These are phyloP conservation scores for Machimus atricapillus DNA, from an alignment of 2,888 invertebrate genomes.

Conservation along the genomic window DNA sequence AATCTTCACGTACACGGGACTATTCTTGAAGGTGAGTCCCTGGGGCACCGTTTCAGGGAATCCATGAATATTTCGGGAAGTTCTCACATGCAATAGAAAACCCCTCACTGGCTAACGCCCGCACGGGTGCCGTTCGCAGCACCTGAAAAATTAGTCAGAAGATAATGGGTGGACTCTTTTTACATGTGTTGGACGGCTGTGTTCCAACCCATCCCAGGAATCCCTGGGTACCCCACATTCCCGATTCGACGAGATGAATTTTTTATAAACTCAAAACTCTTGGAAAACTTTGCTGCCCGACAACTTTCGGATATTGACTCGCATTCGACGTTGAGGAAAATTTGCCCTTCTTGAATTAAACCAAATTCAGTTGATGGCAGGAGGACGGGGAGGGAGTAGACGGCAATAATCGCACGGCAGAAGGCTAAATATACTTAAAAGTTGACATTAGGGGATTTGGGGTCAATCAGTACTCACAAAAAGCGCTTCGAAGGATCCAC, in stretches of 20 bases:
- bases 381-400: background rate
- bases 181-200: background rate
- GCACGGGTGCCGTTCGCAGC: background rate
- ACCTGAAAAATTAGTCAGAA: constrained; percentile 1
- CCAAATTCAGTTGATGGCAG: background rate
- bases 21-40: constrained; percentile 14
- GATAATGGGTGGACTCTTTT: background rate
- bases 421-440: constrained; percentile 19
- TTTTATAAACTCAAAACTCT: constrained; percentile 4
- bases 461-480: constrained; percentile 16
- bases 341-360: background rate
- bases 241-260: background rate
- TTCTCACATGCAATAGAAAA: constrained; percentile 4
- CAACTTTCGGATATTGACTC: constrained; percentile 1
- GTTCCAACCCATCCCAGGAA: background rate
- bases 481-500: background rate
- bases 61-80: background rate
- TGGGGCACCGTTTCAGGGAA: background rate
- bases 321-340: background rate
- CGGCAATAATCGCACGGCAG: background rate
- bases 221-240: background rate
- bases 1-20: constrained; percentile 22
- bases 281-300: background rate
- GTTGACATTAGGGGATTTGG: constrained; percentile 22
- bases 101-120: background rate